Evolutionary conservation across 2,888 invertebrate genomes (phyloP), one percentile per base, ranked within the genome.

Genomic region (Mylabris sibirica): DNA sequence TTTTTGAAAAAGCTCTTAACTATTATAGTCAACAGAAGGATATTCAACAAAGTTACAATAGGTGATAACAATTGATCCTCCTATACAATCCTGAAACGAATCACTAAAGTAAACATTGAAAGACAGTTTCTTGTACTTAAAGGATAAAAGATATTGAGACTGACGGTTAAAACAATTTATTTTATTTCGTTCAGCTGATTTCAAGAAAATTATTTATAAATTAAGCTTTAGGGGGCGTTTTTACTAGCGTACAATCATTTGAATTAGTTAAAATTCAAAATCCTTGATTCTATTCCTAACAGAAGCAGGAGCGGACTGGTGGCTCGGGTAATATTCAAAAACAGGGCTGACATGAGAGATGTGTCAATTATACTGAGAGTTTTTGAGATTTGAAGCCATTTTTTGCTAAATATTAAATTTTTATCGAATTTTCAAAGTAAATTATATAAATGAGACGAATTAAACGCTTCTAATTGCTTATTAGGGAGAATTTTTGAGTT

Each of bases 61-160:
- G 57, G 24, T 57, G 57, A 57, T 57, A 57, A 57, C 57, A 24
- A 57, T 57, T 57, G 57, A 57, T 57, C 24, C 57, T 24, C 57
- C 57, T 24, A 22, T 24, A 24, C 24, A 57, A 24, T 24, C 24
- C 24, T 57, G 12, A 14, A 57, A 57, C 57, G 20, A 57, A 22
- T 57, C 57, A 57, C 22, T 12, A 5, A 12, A 57, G 11, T 57
- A 57, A 57, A 57, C 57, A 24, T 24, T 14, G 57, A 14, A 57
- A 57, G 12, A 57, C 22, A 12, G 53, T 24, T 24, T 57, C 24
- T 11, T 11, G 3, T 57, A 57, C 14, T 57, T 57, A 57, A 57
- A 12, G 14, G 57, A 57, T 57, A 22, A 57, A 57, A 24, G 24
- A 57, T 12, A 14, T 57, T 22, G 24, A 11, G 8, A 4, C 9